Evolutionary conservation across 2,797 vertebrate genomes (phyloP).

Genomic region (Bovichtus diacanthus): DNA sequence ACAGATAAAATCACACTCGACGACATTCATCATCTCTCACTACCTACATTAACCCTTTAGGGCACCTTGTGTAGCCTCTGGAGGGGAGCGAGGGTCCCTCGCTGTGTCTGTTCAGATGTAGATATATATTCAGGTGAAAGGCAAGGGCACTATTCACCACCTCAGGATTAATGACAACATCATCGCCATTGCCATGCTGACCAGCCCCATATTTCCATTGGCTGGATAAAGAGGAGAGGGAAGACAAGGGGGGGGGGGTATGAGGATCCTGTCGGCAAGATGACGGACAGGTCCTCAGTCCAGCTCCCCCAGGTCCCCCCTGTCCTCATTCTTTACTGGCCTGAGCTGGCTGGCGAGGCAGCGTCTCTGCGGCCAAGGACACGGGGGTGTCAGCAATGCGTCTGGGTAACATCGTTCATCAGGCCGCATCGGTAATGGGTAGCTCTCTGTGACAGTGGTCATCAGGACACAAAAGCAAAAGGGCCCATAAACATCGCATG

Average conservation of each 20-base stretch:
- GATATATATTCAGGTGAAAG: slow-evolving; percentile 80
- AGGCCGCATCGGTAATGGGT: slow-evolving; percentile 84
- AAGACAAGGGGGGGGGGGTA: slow-evolving; percentile 40
- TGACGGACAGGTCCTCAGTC: slow-evolving; percentile 81
- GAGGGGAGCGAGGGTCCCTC: slow-evolving; percentile 59
- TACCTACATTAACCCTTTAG: slow-evolving; percentile 70
- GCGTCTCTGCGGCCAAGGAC: slow-evolving; percentile 83
- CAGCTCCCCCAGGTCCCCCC: slow-evolving; percentile 71
- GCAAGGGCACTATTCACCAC: slow-evolving; percentile 75
- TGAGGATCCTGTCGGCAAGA: slow-evolving; percentile 71
- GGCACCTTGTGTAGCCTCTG: slow-evolving; percentile 58
- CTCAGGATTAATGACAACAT: slow-evolving; percentile 80
- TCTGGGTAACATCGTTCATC: slow-evolving; percentile 84
- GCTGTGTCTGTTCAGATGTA: slow-evolving; percentile 73
- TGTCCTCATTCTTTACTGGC: slow-evolving; percentile 78
- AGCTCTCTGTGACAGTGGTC: slow-evolving; percentile 86
- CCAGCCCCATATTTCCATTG: slow-evolving; percentile 70
- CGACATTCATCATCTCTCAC: slow-evolving; percentile 69
- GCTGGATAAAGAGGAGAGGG: slow-evolving; percentile 68
- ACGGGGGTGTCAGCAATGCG: slow-evolving; percentile 79
- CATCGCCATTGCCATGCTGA: slow-evolving; percentile 58
- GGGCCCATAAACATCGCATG: slow-evolving; percentile 86
- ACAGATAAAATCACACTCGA: slow-evolving; percentile 69
- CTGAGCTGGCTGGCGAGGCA: slow-evolving; percentile 61
- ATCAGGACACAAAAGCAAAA: slow-evolving; percentile 87